Base-by-base conservation (phyloP, 2,797 vertebrate genomes). In the Podarcis lilfordi region DNA sequence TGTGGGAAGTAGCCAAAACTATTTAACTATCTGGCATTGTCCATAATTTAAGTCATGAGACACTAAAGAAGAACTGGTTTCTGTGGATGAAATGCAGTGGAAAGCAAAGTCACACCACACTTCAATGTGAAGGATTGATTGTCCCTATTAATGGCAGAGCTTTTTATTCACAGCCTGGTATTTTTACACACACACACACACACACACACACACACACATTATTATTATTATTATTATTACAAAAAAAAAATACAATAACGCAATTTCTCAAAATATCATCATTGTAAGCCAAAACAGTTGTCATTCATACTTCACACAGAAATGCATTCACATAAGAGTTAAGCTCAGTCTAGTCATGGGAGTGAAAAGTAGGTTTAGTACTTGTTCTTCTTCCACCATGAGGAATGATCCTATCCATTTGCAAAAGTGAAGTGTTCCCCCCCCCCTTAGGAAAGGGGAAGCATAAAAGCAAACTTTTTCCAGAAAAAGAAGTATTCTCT, bases 101-200 rank as follows among this genome's bases (percentile, higher is more conserved):
- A 8, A 84, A 32, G 50, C 91, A 84, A 82, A 92, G 89, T 74
- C 29, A 93, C 0, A 0, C 90, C 21, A 90, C 69, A 90, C 76
- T 0, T 64, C 32, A 84, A 82, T 25, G 81, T 77, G 77, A 86
- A 92, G n/a, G 84, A 68, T 90, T 94, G 86, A 74, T 92, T 94
- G 92, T 91, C 94, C 92, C 92, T 92, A 92, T 89, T 91, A 8
- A 4, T 17, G 66, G 91, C 93, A 94, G 91, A 91, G 85, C 74
- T 43, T 93, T 95, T 95, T 95, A 95, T 95, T 94, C 91, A 76
- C 85, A 94, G 92, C 90, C 90, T 3, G 0, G 86, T 13, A 59
- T 76, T 89, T 89, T 91, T 40, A 4, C 37, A 40, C 4, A 40
- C 37, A 40, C 37, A 40, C 37, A 40, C 37, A 40, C 37, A 40